Evolutionary conservation across 1,140 invertebrate species (phyloP).

Genomic region (Panagrolaimus sp.): DNA sequence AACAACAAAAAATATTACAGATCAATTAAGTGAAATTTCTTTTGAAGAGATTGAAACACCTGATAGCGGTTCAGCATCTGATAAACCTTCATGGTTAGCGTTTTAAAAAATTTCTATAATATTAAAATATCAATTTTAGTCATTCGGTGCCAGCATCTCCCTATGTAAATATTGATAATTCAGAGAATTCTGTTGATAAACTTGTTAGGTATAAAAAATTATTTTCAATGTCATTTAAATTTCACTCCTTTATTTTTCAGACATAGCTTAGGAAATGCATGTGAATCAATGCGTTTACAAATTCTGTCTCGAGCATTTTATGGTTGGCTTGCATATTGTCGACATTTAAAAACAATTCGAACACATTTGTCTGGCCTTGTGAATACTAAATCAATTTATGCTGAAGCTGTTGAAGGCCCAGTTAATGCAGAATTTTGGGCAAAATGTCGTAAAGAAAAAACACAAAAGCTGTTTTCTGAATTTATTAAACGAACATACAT

Average conservation of each 20-base stretch:
- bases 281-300: constrained; percentile 84
- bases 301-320: constrained; percentile 91
- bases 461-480: constrained; percentile 61
- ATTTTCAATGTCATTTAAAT: too few species aligned
- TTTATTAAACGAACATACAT: constrained; percentile 78
- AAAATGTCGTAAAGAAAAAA: constrained; percentile 14
- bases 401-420: constrained; percentile 32
- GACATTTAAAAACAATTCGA: constrained; percentile 80
- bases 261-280: constrained; percentile 69
- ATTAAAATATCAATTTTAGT: constrained; percentile 19
- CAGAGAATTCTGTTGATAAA: constrained; percentile 21
- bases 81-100: background rate
- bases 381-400: constrained; percentile 58
- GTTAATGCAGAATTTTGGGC: constrained; percentile 51
- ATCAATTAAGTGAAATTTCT: background rate
- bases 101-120: background rate
- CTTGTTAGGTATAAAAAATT: too few species aligned
- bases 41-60: background rate
- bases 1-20: background rate
- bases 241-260: too few species aligned
- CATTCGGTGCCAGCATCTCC: constrained; percentile 30
- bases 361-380: constrained; percentile 85
- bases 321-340: constrained; percentile 84
- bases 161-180: constrained; percentile 20
- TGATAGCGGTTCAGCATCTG: background rate